Conservation (phyloP, 2,888 invertebrate species). For the Elmis aenea region DNA sequence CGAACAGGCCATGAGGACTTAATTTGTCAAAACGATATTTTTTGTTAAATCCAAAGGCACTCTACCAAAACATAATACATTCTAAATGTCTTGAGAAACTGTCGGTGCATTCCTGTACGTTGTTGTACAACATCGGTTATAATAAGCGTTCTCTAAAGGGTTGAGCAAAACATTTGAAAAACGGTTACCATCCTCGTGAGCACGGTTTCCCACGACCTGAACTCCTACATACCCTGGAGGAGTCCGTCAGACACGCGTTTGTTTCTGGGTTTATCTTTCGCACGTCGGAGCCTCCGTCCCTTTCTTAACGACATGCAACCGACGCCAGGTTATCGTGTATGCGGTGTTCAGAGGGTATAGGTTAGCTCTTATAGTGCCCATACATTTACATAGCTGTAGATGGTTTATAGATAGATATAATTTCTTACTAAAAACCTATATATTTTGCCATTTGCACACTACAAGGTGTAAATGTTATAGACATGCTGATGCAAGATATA, state of each 20-base stretch:
- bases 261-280: conserved; percentile 13
- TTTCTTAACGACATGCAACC: no score
- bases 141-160: no score
- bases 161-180: conserved; percentile 17
- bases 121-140: no score
- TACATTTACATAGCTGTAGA: conserved; percentile 19
- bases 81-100: no score
- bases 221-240: conserved; percentile 43
- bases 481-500: conserved; percentile 30
- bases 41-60: no score
- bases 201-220: conserved; percentile 31
- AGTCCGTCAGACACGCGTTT: conserved; percentile 44
- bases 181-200: conserved; percentile 26
- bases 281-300: conserved; percentile 18
- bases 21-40: no score
- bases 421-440: conserved; percentile 23
- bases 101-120: no score
- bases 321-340: no score
- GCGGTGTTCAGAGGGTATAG: no score
- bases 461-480: conserved; percentile 31
- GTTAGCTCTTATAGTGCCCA: conserved; percentile 13
- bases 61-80: no score
- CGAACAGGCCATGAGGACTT: no score
- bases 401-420: conserved; percentile 29
- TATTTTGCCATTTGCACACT: conserved; percentile 28